These are phyloP conservation scores for Palythoa heliodiscus DNA, from an alignment of 92 coral and sea anemone species.

Conservation along the genomic window DNA sequence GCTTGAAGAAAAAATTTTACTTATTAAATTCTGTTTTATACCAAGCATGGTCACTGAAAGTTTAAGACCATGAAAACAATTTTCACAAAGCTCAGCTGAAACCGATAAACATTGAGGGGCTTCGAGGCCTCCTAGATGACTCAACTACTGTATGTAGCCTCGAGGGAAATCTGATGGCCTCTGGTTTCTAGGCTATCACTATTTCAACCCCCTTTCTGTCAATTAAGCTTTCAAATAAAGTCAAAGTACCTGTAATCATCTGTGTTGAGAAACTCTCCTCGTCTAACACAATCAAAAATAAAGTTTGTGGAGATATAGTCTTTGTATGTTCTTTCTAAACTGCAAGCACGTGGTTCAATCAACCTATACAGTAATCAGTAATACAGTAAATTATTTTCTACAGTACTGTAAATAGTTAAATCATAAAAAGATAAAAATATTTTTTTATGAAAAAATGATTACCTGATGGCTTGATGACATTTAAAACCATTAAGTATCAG, in stretches of 20 bases:
- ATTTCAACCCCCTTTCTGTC: too few relatives aligned
- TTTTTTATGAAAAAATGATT: too few relatives aligned
- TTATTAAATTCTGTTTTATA: too few relatives aligned
- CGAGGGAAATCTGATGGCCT: too few relatives aligned
- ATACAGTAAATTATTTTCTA: background rate
- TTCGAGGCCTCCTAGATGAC: too few relatives aligned
- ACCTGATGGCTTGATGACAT: too few relatives aligned
- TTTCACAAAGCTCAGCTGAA: too few relatives aligned
- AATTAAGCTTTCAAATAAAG: background rate
- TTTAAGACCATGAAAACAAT: too few relatives aligned
- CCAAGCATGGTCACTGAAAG: background rate
- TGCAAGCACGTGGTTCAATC: conserved; percentile 20
- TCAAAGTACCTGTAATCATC: conserved; percentile 18
- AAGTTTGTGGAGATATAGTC: conserved; percentile 28
- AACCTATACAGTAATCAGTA: background rate
- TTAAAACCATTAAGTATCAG: too few relatives aligned
- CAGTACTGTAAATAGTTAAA: background rate
- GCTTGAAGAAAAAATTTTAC: too few relatives aligned
- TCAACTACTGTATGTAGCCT: background rate
- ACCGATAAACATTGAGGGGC: too few relatives aligned
- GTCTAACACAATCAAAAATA: conserved; percentile 12
- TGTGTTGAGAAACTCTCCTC: background rate
- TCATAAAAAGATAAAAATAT: background rate
- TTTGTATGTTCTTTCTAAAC: conserved; percentile 8
- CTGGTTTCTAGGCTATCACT: too few relatives aligned